Evolutionary conservation across 1,140 invertebrate genomes (phyloP).

Genomic region (Drosophila repleta): DNA sequence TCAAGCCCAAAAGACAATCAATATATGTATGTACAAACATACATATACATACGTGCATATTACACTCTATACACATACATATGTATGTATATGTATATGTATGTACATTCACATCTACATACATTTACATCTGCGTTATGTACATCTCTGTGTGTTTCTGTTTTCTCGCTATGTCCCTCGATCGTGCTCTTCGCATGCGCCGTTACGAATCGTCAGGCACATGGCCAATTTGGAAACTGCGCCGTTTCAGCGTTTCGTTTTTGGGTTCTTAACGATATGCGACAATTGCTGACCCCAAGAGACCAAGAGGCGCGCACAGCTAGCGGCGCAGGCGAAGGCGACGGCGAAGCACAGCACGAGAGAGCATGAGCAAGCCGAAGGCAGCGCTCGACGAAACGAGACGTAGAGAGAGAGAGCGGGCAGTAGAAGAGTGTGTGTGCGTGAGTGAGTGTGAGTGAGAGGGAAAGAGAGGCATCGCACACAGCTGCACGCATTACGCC

Average conservation of each 20-base stretch:
- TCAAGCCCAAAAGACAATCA: no score
- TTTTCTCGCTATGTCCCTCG: background rate
- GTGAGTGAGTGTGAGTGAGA: background rate
- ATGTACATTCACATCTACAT: background rate
- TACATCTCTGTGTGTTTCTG: background rate
- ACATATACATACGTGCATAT: no score
- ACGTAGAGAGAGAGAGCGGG: background rate
- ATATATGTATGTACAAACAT: no score
- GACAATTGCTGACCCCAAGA: constrained; percentile 59
- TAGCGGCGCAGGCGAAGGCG: background rate
- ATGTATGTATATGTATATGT: no score
- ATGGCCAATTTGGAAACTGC: constrained; percentile 42
- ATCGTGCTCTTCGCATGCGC: constrained; percentile 1
- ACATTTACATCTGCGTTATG: constrained; percentile 18
- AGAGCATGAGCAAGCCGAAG: constrained; percentile 6
- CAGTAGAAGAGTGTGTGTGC: background rate
- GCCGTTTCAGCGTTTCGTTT: constrained; percentile 21
- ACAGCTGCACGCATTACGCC: constrained; percentile 69
- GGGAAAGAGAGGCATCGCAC: constrained; percentile 21
- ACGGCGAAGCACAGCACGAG: constrained; percentile 9
- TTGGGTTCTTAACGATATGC: constrained; percentile 62
- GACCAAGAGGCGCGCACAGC: constrained; percentile 43
- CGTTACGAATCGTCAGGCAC: constrained; percentile 42
- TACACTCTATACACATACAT: no score
- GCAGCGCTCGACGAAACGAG: constrained; percentile 17